Base-by-base conservation (phyloP, 2,888 invertebrate species). In the Empis livida region DNA sequence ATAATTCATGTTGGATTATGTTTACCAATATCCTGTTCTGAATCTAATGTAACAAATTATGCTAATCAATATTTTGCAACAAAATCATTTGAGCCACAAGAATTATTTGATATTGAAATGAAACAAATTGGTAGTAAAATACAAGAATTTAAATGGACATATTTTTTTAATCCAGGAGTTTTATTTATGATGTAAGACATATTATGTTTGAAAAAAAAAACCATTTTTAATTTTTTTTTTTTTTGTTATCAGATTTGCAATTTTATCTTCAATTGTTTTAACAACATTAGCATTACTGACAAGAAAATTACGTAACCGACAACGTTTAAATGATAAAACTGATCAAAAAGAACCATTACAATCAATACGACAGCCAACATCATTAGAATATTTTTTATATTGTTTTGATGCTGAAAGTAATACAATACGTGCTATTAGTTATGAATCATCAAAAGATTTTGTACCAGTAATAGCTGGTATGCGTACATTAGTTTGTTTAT, bases 1-100 rank as follows among this genome's bases (percentile, higher is more conserved):
- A 54, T 57, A 37, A 60, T 73, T n/a, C 65, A 67, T 13, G 56
- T 73, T 14, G 73, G 73, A 10, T 56, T 73, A 3, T 74, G 73
- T 54, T 54, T 72, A 16, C 73, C 73, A 0, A 56, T 61, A 4
- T 65, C 67, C 1, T 72, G 72, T 46, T 52, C 60, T 1, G 53
- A 56, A n/a, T 51, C 56, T 16, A 64, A 69, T 41, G 55, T 65
- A 39, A 46, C 51, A 5, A 50, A 51, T 2, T 59, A 58, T 39
- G 55, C 61, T 9, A 56, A 62, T 40, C 48, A 51, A 17, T 64
- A 61, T 56, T 68, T 70, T 52, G 52, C 58, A 45, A 54, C 55
- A 43, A 57, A 57, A 44, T 44, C 46, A 14, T 57, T 62, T 52
- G 55, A 61, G 51, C 52, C 57, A 46, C 64, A 65, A 55, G 58